Conservation (phyloP, 2,113 vertebrate genomes). For the Passer domesticus region DNA sequence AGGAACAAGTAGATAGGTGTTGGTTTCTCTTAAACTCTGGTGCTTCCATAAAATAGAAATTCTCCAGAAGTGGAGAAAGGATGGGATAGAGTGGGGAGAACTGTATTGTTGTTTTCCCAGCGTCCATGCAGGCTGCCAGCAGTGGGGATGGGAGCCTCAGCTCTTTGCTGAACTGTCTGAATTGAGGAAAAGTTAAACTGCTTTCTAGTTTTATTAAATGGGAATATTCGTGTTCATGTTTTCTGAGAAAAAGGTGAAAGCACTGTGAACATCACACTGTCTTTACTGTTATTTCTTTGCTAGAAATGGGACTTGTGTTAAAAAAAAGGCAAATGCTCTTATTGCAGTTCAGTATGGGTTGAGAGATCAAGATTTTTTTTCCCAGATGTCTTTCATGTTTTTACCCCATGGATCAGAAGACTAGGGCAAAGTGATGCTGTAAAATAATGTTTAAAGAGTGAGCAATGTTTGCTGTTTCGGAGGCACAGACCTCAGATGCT, state of each 20-base stretch:
- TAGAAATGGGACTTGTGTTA: neutral
- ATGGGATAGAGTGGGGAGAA: neutral
- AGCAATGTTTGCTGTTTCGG: neutral
- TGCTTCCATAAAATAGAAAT: neutral
- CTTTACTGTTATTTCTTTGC: neutral
- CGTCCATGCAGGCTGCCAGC: neutral
- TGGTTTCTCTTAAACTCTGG: neutral
- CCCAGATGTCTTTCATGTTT: neutral
- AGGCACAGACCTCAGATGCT: neutral
- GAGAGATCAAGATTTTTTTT: neutral
- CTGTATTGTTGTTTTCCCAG: neutral
- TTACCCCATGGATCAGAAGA: neutral
- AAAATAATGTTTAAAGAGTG: conserved; percentile 6
- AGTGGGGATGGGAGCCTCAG: neutral
- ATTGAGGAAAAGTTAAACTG: neutral
- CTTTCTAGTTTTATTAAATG: neutral
- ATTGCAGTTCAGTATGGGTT: neutral
- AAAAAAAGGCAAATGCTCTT: neutral
- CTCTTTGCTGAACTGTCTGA: neutral
- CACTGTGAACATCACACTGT: rapidly evolving
- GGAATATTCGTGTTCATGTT: neutral
- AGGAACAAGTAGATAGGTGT: neutral
- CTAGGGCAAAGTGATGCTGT: neutral
- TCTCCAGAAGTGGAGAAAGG: neutral
- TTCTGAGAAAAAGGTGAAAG: neutral